Percentiles rank a stretch among this genome's conserved stretches.
phyloP scores from a whole-genome alignment of 2,888 invertebrate species.

The Stenchaetothrips biformis region DNA sequence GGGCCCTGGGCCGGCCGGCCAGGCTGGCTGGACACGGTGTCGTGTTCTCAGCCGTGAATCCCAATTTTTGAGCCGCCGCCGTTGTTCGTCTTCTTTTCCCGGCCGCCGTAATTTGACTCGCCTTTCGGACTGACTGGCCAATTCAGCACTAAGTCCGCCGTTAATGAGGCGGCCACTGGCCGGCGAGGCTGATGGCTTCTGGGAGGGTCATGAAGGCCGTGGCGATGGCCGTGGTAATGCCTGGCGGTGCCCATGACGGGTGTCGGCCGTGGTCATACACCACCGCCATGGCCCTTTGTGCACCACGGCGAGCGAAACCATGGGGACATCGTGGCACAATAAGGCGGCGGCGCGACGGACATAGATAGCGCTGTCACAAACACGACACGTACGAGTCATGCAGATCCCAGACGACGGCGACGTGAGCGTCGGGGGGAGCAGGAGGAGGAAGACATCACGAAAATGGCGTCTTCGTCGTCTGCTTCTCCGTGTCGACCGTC shows the following conservation, averaged over 20 bases:
- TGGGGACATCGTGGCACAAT: background rate
- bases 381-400: constrained; percentile 15
- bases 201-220: too few species aligned
- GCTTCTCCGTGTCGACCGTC: constrained; percentile 5
- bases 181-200: too few species aligned
- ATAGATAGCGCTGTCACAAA: constrained; percentile 24
- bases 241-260: too few species aligned
- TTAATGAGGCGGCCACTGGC: background rate
- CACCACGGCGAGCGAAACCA: too few species aligned
- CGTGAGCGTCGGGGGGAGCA: background rate
- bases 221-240: too few species aligned
- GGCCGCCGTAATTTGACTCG: constrained; percentile 11
- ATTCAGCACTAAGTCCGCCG: constrained; percentile 10
- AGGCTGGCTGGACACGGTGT: background rate
- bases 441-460: constrained; percentile 14
- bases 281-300: too few species aligned
- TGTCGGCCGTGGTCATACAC: too few species aligned
- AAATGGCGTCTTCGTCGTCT: constrained; percentile 2
- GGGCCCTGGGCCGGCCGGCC: background rate
- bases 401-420: background rate
- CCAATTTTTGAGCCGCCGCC: background rate
- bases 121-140: constrained; percentile 3
- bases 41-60: constrained; percentile 12
- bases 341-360: constrained; percentile 6
- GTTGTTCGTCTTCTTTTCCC: background rate